A percentile compares a stretch with the other conserved stretches of the same genome.
phyloP scores from a whole-genome alignment of 1,140 invertebrate species.

The Uloborus diversus region DNA sequence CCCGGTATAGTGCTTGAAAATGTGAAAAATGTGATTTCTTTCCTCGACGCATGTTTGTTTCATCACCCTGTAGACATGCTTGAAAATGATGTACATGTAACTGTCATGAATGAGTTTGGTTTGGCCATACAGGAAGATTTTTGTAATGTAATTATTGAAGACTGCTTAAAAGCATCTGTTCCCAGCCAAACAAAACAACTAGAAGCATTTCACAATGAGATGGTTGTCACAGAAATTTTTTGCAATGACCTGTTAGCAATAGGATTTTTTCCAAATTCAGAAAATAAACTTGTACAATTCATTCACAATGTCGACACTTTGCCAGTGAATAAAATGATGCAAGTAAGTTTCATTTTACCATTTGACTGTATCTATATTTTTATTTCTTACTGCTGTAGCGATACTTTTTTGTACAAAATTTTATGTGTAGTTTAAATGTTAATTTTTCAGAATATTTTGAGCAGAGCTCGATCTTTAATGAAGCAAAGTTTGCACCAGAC shows the following conservation, averaged over 20 bases:
- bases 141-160: constrained; percentile 74
- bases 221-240: constrained; percentile 74
- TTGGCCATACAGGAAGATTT: constrained; percentile 72
- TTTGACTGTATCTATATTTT: not conserved
- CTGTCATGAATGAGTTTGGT: constrained; percentile 73
- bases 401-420: too few species aligned
- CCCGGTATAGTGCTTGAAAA: constrained; percentile 70
- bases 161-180: constrained; percentile 79
- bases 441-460: constrained; percentile 71
- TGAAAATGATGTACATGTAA: constrained; percentile 63
- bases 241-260: constrained; percentile 71
- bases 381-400: not conserved
- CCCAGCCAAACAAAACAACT: constrained; percentile 78
- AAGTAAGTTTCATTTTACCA: constrained; percentile 60
- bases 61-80: constrained; percentile 66
- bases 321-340: constrained; percentile 81
- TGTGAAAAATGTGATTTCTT: constrained; percentile 71
- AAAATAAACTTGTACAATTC: constrained; percentile 73
- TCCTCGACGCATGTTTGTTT: constrained; percentile 70
- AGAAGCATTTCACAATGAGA: constrained; percentile 73
- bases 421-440: too few species aligned
- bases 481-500: constrained; percentile 83
- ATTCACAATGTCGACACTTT: constrained; percentile 79
- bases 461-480: constrained; percentile 77
- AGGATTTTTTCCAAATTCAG: constrained; percentile 64